A percentile compares a stretch with the other conserved stretches of the same genome.
Evolutionary conservation across 2,113 vertebrate species (phyloP).

Genomic region (Cottus gobio): DNA sequence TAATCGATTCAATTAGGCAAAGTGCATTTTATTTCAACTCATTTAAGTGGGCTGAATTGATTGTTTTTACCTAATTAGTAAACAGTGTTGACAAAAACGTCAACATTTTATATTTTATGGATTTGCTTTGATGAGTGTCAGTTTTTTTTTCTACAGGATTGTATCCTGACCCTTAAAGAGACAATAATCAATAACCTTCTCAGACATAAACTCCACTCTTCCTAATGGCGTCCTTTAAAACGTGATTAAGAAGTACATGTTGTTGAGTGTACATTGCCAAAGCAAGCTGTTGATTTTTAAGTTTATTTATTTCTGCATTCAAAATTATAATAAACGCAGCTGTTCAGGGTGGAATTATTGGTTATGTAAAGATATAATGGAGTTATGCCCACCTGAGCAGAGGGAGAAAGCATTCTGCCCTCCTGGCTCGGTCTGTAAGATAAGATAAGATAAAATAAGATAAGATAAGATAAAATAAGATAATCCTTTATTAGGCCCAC

Average conservation of each 20-base stretch:
- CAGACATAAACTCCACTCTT: neutral
- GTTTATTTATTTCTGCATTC: neutral
- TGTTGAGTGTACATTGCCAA: neutral
- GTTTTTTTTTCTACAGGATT: neutral
- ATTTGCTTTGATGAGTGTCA: neutral
- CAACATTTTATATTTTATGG: neutral
- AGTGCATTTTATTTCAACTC: conserved; percentile 32
- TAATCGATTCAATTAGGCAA: conserved; percentile 35
- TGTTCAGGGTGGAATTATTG: too few species aligned
- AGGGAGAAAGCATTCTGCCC: too few species aligned
- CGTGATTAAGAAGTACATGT: neutral
- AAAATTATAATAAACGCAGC: neutral
- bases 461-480: too few species aligned
- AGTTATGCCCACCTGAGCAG: too few species aligned
- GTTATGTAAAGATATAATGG: too few species aligned
- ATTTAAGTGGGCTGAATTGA: conserved; percentile 3
- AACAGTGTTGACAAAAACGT: neutral
- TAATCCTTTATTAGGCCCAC: too few species aligned
- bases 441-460: too few species aligned
- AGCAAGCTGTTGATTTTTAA: neutral
- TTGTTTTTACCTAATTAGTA: neutral
- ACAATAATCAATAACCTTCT: neutral
- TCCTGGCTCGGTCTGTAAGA: too few species aligned
- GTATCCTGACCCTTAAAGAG: neutral
- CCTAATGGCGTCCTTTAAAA: neutral